Percentiles rank a stretch among this genome's conserved stretches.
Evolutionary conservation across 2,113 vertebrate species (phyloP).

Genomic region (Taxidea taxus): DNA sequence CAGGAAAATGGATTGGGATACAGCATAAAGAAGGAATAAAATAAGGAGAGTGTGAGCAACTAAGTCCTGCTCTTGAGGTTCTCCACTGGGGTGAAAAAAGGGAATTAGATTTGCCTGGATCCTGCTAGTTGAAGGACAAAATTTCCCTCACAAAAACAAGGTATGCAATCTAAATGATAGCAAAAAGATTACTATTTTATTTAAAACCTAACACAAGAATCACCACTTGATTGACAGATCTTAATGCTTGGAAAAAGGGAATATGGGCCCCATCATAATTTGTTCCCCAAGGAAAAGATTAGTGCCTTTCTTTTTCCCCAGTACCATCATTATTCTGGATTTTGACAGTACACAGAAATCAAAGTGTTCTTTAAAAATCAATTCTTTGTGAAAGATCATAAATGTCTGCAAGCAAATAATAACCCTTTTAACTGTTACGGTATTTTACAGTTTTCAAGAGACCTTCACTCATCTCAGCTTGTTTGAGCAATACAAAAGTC

Average conservation of each 20-base stretch:
- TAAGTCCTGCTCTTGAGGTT: neutral
- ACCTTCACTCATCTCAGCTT: neutral
- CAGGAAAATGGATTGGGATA: neutral
- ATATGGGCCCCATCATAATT: neutral
- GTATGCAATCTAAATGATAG: neutral
- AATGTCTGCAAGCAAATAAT: neutral
- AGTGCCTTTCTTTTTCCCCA: neutral
- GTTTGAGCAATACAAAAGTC: neutral
- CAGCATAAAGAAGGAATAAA: neutral
- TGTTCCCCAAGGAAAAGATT: neutral
- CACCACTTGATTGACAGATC: neutral
- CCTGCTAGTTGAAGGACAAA: neutral
- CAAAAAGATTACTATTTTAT: neutral
- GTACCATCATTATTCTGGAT: neutral
- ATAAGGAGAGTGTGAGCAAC: neutral
- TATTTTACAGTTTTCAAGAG: neutral
- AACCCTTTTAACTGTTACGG: neutral
- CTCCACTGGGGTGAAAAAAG: neutral
- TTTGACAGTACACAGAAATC: neutral
- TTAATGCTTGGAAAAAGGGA: neutral
- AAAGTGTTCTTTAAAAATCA: neutral
- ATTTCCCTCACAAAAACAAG: neutral
- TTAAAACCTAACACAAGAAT: neutral
- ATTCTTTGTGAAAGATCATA: neutral
- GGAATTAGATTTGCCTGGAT: neutral